phyloP scores from a whole-genome alignment of 2,888 invertebrate genomes.

The Ferdinandea cuprea region DNA sequence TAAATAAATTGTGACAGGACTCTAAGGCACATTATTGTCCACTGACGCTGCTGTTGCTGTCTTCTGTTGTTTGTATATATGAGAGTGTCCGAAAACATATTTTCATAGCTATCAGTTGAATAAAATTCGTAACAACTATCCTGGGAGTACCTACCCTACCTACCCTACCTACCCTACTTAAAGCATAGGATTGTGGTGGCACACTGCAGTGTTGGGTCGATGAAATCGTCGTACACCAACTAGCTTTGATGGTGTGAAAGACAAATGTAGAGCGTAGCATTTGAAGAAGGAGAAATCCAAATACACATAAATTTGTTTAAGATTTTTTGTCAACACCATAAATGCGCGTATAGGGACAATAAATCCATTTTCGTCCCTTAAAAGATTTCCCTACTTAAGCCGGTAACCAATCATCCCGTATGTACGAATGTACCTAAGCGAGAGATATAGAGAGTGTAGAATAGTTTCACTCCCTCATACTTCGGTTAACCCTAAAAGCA shows the following conservation, averaged over 20 bases:
- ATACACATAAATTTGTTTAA: slow-evolving; percentile 38
- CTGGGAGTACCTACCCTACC: slow-evolving; percentile 22
- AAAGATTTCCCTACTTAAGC: slow-evolving; percentile 41
- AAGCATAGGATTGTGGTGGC: background rate
- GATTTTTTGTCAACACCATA: slow-evolving; percentile 30
- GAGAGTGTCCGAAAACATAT: slow-evolving; percentile 51
- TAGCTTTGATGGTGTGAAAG: slow-evolving; percentile 8
- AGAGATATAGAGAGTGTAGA: background rate
- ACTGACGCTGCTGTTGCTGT: slow-evolving; percentile 12
- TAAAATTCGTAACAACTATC: slow-evolving; percentile 43
- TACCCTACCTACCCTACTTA: no score
- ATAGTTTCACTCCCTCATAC: slow-evolving; percentile 22
- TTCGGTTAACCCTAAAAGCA: slow-evolving; percentile 54
- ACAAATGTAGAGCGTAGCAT: slow-evolving; percentile 10
- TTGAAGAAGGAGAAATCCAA: background rate
- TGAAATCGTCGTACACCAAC: slow-evolving; percentile 3
- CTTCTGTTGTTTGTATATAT: no score
- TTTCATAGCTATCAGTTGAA: slow-evolving; percentile 56
- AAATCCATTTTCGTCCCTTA: slow-evolving; percentile 37
- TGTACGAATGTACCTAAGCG: background rate
- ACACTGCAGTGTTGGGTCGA: no score
- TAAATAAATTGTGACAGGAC: slow-evolving; percentile 59
- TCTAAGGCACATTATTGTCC: slow-evolving; percentile 50
- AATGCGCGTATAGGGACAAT: slow-evolving; percentile 34
- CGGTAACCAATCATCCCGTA: slow-evolving; percentile 36